Base-by-base conservation (phyloP, 2,113 vertebrate genomes). In the Lamprologus speciosus region DNA sequence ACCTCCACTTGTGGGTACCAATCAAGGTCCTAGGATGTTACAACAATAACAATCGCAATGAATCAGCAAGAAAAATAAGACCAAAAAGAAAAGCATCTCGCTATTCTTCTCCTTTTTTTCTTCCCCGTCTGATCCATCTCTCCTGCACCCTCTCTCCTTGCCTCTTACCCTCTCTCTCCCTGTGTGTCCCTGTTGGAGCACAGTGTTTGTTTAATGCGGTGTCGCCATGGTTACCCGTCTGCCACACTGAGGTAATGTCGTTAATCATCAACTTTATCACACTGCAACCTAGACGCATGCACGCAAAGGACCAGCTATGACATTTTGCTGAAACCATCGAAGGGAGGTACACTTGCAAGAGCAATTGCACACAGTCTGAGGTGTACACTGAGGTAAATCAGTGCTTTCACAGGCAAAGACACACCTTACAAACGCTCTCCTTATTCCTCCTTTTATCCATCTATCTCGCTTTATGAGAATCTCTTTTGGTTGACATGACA, bases 211-310 rank as follows among this genome's bases (percentile, higher is more conserved):
- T 94, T 92, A 94, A 95, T 88, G 87, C 86, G 89, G 60, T 55
- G 70, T 94, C 11, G 3, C 94, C 90, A 93, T 93, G 91, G 94
- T 87, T 93, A 95, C 94, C 91, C 17, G 81, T 89, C 91, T 90
- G 92, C 93, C 92, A 92, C 89, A 23, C 85, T 93, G 88, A 94
- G 91, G 87, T 91, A 89, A 93, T 87, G 91, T 85, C 85, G 82
- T 95, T 93, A 95, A 95, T 95, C 93, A 94, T 95, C 93, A 94
- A 94, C 89, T 94, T 94, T 90, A 94, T 94, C 92, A 80, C 82
- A 40, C 90, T 60, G 91, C 85, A 54, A 65, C 33, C 83, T 51
- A 82, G 83, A 54, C 37, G 14, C 87, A 84, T 55, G 81, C 58
- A 89, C 26, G 14, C 87, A 23, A 31, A 85, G 2, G 21, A 81